Evolutionary conservation across 2,797 vertebrate species (phyloP).

Genomic region (Pelodytes ibericus): DNA sequence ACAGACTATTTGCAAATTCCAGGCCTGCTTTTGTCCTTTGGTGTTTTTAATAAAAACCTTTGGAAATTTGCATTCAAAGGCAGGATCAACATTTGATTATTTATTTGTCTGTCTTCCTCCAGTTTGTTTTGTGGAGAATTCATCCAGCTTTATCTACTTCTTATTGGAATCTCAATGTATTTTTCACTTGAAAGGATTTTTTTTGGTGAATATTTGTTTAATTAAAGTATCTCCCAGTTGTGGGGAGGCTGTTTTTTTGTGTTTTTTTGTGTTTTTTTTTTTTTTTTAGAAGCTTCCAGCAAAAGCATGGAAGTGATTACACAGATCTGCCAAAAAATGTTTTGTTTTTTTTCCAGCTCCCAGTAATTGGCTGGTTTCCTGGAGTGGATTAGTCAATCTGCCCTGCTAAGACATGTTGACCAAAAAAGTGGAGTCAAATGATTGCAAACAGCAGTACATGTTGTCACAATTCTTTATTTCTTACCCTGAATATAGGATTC

Average conservation of each 20-base stretch:
- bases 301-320: constrained; percentile 60
- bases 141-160: constrained; percentile 13
- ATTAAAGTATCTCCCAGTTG: constrained; percentile 34
- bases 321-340: constrained; percentile 55
- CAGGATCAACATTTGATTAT: constrained; percentile 46
- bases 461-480: too few species aligned
- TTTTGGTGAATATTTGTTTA: constrained; percentile 40
- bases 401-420: constrained; percentile 37
- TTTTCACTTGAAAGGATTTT: constrained; percentile 38
- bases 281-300: constrained; percentile 36
- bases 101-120: neutral
- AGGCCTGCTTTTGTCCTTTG: constrained; percentile 7
- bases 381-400: constrained; percentile 39
- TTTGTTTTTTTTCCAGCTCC: too few species aligned
- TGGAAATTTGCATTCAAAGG: constrained; percentile 21
- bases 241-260: constrained; percentile 24
- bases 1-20: constrained; percentile 9
- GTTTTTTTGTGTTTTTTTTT: constrained; percentile 27
- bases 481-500: too few species aligned
- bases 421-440: too few species aligned
- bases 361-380: constrained; percentile 40
- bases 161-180: too few species aligned
- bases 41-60: neutral
- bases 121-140: constrained; percentile 6
- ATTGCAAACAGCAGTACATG: too few species aligned